Conservation (phyloP, 2,888 invertebrate genomes). For the Lordiphosa andalusiaca region DNA sequence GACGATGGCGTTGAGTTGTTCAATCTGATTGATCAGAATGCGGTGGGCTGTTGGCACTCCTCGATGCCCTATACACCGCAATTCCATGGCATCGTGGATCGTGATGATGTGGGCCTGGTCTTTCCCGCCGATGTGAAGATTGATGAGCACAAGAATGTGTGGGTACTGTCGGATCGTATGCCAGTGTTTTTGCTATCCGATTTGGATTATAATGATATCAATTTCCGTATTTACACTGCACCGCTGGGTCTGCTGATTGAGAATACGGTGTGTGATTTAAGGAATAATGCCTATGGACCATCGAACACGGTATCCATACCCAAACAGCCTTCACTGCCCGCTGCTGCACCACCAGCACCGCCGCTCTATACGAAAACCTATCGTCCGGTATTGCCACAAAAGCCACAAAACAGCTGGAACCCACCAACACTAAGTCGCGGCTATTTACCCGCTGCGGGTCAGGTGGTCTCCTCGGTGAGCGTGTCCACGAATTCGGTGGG, state of each 20-base stretch:
- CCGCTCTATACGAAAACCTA: constrained; percentile 56
- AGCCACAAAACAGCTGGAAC: constrained; percentile 52
- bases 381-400: constrained; percentile 44
- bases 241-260: constrained; percentile 85
- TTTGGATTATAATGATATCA: constrained; percentile 87
- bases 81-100: constrained; percentile 86
- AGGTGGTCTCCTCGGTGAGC: constrained; percentile 52
- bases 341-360: constrained; percentile 44
- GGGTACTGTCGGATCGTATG: constrained; percentile 92
- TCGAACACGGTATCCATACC: constrained; percentile 62
- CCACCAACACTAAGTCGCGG: constrained; percentile 35
- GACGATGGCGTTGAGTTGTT: constrained; percentile 88
- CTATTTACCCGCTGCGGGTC: constrained; percentile 39
- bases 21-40: constrained; percentile 89
- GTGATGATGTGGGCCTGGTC: constrained; percentile 87
- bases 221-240: constrained; percentile 88
- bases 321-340: constrained; percentile 35
- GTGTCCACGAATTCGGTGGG: constrained; percentile 46
- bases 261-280: constrained; percentile 87
- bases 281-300: constrained; percentile 70
- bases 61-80: constrained; percentile 84
- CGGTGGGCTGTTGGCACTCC: constrained; percentile 91
- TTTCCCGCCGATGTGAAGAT: constrained; percentile 91
- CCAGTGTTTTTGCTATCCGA: constrained; percentile 87
- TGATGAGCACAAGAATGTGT: constrained; percentile 85